These are phyloP conservation scores for Cyrtorhinus lividipennis DNA, from an alignment of 1,140 invertebrate genomes.

Conservation along the genomic window DNA sequence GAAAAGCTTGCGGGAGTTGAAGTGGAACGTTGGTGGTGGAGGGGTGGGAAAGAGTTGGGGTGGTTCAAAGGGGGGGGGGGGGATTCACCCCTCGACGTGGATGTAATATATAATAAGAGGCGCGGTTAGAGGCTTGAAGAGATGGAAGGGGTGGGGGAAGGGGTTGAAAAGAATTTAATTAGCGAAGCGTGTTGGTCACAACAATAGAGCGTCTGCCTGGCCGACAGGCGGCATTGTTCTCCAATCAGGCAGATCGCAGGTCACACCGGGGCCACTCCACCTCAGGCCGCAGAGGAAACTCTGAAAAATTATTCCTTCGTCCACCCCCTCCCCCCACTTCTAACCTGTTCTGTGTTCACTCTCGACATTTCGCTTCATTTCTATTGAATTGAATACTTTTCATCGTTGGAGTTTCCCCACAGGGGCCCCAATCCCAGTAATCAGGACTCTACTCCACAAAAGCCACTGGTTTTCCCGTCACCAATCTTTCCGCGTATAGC, in stretches of 20 bases:
- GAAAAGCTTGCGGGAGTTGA: too few species aligned
- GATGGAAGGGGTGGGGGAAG: not conserved
- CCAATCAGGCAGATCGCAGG: conserved; percentile 6
- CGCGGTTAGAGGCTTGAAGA: not conserved
- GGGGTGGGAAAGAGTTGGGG: too few species aligned
- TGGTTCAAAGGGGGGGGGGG: too few species aligned
- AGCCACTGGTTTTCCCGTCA: too few species aligned
- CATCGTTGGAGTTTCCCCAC: not conserved
- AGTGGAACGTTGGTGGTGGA: not conserved
- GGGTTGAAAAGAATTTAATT: conserved; percentile 6
- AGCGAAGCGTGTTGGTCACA: conserved; percentile 6
- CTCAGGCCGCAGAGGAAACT: not conserved
- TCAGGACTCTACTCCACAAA: not conserved
- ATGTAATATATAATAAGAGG: conserved; percentile 9
- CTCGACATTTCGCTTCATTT: conserved; percentile 1
- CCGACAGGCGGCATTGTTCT: conserved; percentile 2
- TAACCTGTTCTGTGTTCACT: not conserved
- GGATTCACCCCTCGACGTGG: not conserved
- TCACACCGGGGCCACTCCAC: not conserved
- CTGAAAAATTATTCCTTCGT: conserved; percentile 1
- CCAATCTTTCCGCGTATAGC: too few species aligned
- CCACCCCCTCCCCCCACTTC: not conserved
- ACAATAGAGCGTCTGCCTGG: not conserved
- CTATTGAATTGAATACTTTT: conserved; percentile 1
- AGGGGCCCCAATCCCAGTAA: not conserved